A percentile compares a stretch with the other conserved stretches of the same genome.
phyloP scores from a whole-genome alignment of 2,888 invertebrate genomes.

The Limnephilus marmoratus region DNA sequence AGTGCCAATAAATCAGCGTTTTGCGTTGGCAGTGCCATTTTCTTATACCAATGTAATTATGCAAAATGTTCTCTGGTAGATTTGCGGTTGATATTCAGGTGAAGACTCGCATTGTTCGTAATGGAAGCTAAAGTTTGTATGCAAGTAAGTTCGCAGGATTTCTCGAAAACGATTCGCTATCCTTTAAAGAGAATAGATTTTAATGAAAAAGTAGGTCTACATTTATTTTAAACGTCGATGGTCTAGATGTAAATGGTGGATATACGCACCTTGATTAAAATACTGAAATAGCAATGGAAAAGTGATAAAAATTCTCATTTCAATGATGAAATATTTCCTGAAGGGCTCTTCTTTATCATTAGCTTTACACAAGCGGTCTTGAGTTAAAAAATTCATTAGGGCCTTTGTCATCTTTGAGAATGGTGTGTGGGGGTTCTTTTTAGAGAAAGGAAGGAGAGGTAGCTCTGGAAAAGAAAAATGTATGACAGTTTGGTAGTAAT shows the following conservation, averaged over 20 bases:
- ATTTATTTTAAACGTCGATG: too few relatives aligned
- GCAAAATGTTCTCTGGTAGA: neutral
- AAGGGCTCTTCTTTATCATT: too few relatives aligned
- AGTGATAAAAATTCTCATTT: neutral
- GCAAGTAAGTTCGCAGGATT: neutral
- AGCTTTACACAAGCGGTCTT: too few relatives aligned
- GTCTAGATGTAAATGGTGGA: neutral
- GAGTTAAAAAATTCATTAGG: too few relatives aligned
- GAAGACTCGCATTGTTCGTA: neutral
- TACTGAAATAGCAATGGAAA: neutral
- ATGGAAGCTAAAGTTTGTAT: constrained; percentile 4
- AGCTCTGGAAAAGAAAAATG: too few relatives aligned
- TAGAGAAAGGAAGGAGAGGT: too few relatives aligned
- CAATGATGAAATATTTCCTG: too few relatives aligned
- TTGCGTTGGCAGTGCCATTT: constrained; percentile 11
- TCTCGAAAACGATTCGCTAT: neutral
- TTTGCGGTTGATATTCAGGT: constrained; percentile 36
- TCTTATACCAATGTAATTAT: constrained; percentile 39
- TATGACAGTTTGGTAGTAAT: too few relatives aligned
- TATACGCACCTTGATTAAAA: neutral
- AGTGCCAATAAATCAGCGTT: constrained; percentile 26
- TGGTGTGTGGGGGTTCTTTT: too few relatives aligned
- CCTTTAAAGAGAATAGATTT: neutral
- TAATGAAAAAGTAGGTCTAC: too few relatives aligned
- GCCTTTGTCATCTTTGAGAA: too few relatives aligned